Conservation (phyloP, 2,888 invertebrate genomes). For the Spisula subtruncata region DNA sequence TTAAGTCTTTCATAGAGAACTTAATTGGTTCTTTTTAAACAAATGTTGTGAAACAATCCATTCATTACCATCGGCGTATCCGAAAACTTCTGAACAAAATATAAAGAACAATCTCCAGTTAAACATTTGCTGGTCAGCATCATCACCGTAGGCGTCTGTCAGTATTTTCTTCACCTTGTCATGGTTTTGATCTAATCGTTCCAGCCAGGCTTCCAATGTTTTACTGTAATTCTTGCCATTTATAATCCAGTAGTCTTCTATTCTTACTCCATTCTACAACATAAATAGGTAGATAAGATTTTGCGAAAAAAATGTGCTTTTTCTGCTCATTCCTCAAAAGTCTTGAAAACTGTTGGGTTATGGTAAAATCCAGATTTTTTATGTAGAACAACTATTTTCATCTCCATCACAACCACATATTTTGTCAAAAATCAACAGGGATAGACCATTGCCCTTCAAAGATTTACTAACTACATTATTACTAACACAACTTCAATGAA, state of each 20-base stretch:
- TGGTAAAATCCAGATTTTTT: neutral
- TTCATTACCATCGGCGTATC: constrained; percentile 82
- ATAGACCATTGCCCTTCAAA: no score
- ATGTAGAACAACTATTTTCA: no score
- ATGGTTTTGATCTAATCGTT: constrained; percentile 76
- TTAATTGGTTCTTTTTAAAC: constrained; percentile 78
- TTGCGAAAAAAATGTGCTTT: no score
- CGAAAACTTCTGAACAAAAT: constrained; percentile 84
- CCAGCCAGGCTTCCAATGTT: constrained; percentile 83
- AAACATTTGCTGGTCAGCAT: constrained; percentile 80
- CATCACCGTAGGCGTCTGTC: constrained; percentile 76
- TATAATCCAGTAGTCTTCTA: constrained; percentile 82
- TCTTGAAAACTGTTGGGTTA: no score
- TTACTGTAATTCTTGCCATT: constrained; percentile 81
- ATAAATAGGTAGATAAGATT: no score
- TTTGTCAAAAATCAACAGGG: no score
- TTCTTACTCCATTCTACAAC: constrained; percentile 80
- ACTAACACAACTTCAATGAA: no score
- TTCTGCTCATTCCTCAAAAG: no score
- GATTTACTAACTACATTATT: no score
- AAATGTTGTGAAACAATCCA: constrained; percentile 83
- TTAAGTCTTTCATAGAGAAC: constrained; percentile 63
- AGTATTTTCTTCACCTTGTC: constrained; percentile 78
- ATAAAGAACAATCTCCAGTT: constrained; percentile 85
- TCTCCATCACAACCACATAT: no score